These are phyloP conservation scores for Meta bourneti DNA, from an alignment of 2,888 invertebrate species.

Conservation along the genomic window DNA sequence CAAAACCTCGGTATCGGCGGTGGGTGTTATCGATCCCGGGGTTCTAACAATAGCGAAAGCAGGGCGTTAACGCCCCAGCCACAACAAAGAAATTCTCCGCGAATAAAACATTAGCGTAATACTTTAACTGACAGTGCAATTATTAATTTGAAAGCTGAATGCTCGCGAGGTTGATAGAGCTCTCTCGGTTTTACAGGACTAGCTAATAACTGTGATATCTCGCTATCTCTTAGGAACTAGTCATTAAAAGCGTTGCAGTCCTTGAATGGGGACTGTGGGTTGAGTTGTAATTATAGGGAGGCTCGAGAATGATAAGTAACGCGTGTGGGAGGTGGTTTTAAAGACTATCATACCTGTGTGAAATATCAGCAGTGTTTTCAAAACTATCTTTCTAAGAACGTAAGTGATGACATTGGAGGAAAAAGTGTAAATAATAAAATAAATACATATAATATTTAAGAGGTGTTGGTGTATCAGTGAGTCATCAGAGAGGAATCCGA, in stretches of 20 bases:
- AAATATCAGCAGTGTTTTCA: too few species aligned
- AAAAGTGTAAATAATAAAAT: too few species aligned
- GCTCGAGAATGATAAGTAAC: neutral
- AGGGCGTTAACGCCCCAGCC: slow-evolving; percentile 61
- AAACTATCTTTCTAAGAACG: too few species aligned
- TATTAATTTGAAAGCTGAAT: slow-evolving; percentile 50
- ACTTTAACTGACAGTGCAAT: slow-evolving; percentile 54
- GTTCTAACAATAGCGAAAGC: slow-evolving; percentile 50
- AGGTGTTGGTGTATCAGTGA: too few species aligned
- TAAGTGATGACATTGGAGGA: too few species aligned
- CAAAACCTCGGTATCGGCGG: slow-evolving; percentile 24
- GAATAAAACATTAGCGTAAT: slow-evolving; percentile 62
- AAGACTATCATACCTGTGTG: too few species aligned
- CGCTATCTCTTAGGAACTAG: neutral
- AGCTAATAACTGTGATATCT: slow-evolving; percentile 20
- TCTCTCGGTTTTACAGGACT: neutral
- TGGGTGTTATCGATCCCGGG: slow-evolving; percentile 51
- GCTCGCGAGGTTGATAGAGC: neutral
- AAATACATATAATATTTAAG: too few species aligned
- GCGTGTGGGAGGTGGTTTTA: too few species aligned
- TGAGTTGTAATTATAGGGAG: neutral
- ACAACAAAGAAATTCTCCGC: slow-evolving; percentile 44
- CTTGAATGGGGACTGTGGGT: neutral
- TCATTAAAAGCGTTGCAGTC: slow-evolving; percentile 11
- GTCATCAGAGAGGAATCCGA: too few species aligned